phyloP scores from a whole-genome alignment of 1,140 invertebrate species.

The Aleiodes sp. region DNA sequence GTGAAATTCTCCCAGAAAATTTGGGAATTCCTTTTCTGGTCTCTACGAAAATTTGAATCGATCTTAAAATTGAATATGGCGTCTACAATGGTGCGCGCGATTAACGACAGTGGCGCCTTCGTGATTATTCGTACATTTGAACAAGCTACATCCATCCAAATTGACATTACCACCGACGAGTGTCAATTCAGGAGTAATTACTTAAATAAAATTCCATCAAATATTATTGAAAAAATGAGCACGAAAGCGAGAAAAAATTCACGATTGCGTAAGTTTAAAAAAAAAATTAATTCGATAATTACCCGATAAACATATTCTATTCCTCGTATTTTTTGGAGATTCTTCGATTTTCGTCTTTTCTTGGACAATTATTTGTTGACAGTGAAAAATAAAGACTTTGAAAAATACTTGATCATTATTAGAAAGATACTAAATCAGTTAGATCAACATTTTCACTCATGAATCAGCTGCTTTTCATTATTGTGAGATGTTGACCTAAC shows the following conservation, averaged over 20 bases:
- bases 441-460: neutral
- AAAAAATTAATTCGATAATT: too few relatives aligned
- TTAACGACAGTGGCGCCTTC: too few relatives aligned
- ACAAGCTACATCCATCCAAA: neutral
- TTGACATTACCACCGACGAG: neutral
- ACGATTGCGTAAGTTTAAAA: neutral
- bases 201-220: neutral
- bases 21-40: too few relatives aligned
- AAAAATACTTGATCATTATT: neutral
- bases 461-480: neutral
- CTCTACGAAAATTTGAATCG: too few relatives aligned
- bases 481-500: neutral
- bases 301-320: too few relatives aligned
- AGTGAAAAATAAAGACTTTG: neutral
- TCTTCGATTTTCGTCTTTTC: neutral
- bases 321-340: neutral
- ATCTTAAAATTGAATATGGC: too few relatives aligned
- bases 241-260: neutral
- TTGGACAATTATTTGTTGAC: neutral
- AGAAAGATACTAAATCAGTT: neutral
- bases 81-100: too few relatives aligned
- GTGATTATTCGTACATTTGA: too few relatives aligned
- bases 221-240: neutral
- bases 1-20: too few relatives aligned
- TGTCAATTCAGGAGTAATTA: neutral